A percentile compares a stretch with the other conserved stretches of the same genome.
Conservation (phyloP, 2,113 vertebrate species). For the Oplegnathus fasciatus region DNA sequence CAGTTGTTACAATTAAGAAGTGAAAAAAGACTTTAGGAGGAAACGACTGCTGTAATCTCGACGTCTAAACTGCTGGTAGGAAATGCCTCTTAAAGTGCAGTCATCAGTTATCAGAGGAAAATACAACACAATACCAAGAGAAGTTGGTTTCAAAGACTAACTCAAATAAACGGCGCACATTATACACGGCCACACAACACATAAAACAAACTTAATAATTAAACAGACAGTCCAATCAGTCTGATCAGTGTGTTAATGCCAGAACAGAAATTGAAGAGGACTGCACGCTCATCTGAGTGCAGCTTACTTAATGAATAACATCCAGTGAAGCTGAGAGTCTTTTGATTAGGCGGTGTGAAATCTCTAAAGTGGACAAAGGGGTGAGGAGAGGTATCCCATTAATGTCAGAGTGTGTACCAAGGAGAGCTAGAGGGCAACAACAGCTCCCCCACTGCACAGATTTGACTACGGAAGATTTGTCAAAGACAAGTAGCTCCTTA, state of each 20-base stretch:
- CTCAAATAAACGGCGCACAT: conserved; percentile 11
- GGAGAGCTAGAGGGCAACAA: conserved; percentile 67
- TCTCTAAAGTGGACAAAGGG: conserved; percentile 56
- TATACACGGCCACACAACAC: conserved; percentile 12
- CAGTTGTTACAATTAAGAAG: background rate
- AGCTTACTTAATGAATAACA: conserved; percentile 49
- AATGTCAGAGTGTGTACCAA: conserved; percentile 57
- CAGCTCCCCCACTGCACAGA: conserved; percentile 44
- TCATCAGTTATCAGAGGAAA: background rate
- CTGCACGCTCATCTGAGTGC: conserved; percentile 33
- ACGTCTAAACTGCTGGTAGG: background rate
- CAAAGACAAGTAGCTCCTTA: conserved; percentile 73
- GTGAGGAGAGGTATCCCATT: conserved; percentile 55
- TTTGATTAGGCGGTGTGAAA: conserved; percentile 51
- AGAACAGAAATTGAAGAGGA: conserved; percentile 50
- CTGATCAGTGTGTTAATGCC: conserved; percentile 29
- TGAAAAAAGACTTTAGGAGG: background rate
- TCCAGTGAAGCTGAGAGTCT: conserved; percentile 33
- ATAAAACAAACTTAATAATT: conserved; percentile 47
- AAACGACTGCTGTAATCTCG: background rate
- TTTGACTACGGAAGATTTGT: conserved; percentile 67
- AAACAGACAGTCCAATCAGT: conserved; percentile 41
- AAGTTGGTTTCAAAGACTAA: conserved; percentile 36
- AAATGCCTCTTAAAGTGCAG: conserved; percentile 12
- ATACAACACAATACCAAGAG: background rate